Evolutionary conservation across 2,113 vertebrate genomes (phyloP), one percentile per base, ranked within the genome.

Genomic region (Sylvilagus bachmani): DNA sequence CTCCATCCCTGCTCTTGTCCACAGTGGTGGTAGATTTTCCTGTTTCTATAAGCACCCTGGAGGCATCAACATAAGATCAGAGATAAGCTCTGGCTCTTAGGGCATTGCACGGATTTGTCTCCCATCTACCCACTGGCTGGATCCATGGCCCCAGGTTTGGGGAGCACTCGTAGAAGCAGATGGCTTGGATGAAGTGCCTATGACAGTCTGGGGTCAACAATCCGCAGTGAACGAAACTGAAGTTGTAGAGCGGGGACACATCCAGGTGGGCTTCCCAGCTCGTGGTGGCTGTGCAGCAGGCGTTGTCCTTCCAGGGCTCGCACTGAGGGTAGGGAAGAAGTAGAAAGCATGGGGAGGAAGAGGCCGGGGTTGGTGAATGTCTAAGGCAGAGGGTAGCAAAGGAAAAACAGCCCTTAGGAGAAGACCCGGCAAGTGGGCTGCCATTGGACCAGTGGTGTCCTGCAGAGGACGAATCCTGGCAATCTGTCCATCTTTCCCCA

Each of bases 141-240:
- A 99, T 99, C 99, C 99, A 99, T 2, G 99, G 99, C n/a, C 99
- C 99, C 92, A 99, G 95, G 97, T 99, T 99, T 31, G 99, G 99
- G 0, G 99, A 99, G 86, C 99, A 99, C 96, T 99, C 99, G 0
- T 99, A 99, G 96, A 99, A 97, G 51, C 99, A 99, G 0, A 98
- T 98, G 98, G 99, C 99, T 98, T 99, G 99, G 93, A 99, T 98
- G 96, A 99, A 99, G 95, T 99, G 99, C 1, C 92, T 90, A 95
- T 98, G 99, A 94, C 99, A 99, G 25, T 70, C 10, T 0, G 86
- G 2, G 0, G 97, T 98, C 99, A 99, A 98, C 29, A 61, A 0
- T 0, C 99, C 99, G 0, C 99, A 99, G 94, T 99, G 99, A 89
- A 98, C 91, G 99, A 99, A 99, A 98, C 99, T 99, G 97, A 99